Evolutionary conservation across 2,888 invertebrate species (phyloP).

Genomic region (Hipparchia semele): DNA sequence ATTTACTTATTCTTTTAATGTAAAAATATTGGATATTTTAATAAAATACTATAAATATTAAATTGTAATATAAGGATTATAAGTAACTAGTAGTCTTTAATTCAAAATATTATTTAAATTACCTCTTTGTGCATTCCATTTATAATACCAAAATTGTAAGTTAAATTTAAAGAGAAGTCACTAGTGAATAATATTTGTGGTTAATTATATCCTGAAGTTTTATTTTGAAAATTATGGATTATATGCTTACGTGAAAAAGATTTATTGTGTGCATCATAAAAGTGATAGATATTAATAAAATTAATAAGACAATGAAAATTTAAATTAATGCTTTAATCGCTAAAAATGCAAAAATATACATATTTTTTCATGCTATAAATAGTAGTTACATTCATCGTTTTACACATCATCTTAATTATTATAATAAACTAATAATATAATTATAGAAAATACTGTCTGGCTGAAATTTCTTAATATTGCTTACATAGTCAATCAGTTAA

Average conservation of each 20-base stretch:
- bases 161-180: conserved; percentile 73
- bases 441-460: not conserved
- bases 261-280: not conserved
- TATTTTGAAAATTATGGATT: not conserved
- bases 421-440: not conserved
- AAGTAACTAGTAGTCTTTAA: conserved; percentile 44
- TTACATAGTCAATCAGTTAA: not conserved
- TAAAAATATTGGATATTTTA: conserved; percentile 51
- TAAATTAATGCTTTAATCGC: conserved; percentile 10
- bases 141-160: conserved; percentile 67
- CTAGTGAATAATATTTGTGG: conserved; percentile 54
- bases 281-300: not conserved
- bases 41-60: conserved; percentile 51
- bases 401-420: not conserved
- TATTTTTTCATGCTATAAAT: conserved; percentile 8
- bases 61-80: conserved; percentile 46
- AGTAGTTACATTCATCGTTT: not conserved
- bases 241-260: not conserved
- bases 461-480: not conserved
- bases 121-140: conserved; percentile 78
- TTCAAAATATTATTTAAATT: conserved; percentile 51
- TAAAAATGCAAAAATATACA: conserved; percentile 14
- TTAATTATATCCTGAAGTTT: conserved; percentile 12
- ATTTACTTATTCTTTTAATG: conserved; percentile 37
- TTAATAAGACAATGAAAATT: conserved; percentile 7